phyloP scores from a whole-genome alignment of 1,140 invertebrate genomes.

The Bombus sylvicola region DNA sequence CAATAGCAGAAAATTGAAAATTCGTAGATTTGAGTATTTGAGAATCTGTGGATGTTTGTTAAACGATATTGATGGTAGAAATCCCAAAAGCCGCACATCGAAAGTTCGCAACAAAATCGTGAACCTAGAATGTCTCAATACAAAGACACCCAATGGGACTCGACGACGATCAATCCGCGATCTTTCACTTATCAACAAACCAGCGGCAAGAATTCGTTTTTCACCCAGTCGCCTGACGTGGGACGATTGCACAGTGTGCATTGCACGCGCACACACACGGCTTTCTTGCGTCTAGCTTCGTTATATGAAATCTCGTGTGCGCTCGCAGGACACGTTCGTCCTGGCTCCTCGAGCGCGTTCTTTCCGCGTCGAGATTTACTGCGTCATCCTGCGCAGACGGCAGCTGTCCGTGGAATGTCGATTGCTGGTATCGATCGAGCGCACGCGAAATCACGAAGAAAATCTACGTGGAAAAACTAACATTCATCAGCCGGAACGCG shows the following conservation, averaged over 20 bases:
- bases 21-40: too few relatives aligned
- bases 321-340: constrained; percentile 35
- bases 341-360: constrained; percentile 52
- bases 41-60: too few relatives aligned
- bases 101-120: background rate
- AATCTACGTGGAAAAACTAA: constrained; percentile 4
- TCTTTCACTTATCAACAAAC: background rate
- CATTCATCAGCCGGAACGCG: constrained; percentile 11
- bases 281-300: constrained; percentile 58
- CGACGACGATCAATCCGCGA: background rate
- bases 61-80: too few relatives aligned
- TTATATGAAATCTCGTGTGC: constrained; percentile 36
- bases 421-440: background rate
- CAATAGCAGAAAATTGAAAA: too few relatives aligned
- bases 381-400: constrained; percentile 56
- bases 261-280: background rate
- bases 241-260: constrained; percentile 6
- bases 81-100: background rate
- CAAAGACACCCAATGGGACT: background rate
- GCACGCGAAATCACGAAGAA: constrained; percentile 3
- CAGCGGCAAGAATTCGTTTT: constrained; percentile 23
- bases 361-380: constrained; percentile 62
- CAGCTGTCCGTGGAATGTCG: constrained; percentile 32
- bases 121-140: background rate
- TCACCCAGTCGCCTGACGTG: background rate